Evolutionary conservation across 1,140 invertebrate species (phyloP).

Genomic region (Drosophila asahinai): DNA sequence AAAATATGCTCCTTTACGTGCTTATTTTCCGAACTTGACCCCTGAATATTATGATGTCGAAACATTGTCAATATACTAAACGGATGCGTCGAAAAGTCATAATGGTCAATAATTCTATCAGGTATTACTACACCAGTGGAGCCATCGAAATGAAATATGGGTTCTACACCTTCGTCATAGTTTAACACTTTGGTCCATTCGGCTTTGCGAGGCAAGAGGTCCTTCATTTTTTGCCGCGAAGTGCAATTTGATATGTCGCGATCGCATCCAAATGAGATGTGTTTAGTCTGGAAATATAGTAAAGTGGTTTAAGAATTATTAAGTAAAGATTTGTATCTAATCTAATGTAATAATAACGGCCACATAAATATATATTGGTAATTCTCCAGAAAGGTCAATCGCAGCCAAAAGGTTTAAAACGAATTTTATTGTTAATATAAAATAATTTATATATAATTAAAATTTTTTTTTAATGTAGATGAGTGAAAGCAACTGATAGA

Average conservation of each 20-base stretch:
- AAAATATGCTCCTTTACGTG: constrained; percentile 97
- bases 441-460: too few species aligned
- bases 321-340: not conserved
- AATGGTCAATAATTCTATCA: constrained; percentile 87
- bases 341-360: not conserved
- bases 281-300: constrained; percentile 70
- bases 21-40: constrained; percentile 88
- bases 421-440: too few species aligned
- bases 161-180: constrained; percentile 96
- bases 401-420: too few species aligned
- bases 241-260: constrained; percentile 85
- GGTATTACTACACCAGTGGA: constrained; percentile 95
- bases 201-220: constrained; percentile 93
- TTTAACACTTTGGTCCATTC: constrained; percentile 95
- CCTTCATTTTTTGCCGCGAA: constrained; percentile 86
- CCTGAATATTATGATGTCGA: constrained; percentile 57
- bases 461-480: too few species aligned
- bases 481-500: too few species aligned
- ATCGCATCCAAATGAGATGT: constrained; percentile 85
- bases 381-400: too few species aligned
- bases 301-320: not conserved
- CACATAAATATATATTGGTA: too few species aligned
- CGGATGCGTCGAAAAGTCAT: constrained; percentile 85
- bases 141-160: constrained; percentile 98
- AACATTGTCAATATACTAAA: constrained; percentile 98